These are phyloP conservation scores for Nicator chloris DNA, from an alignment of 2,113 vertebrate species.

Conservation along the genomic window DNA sequence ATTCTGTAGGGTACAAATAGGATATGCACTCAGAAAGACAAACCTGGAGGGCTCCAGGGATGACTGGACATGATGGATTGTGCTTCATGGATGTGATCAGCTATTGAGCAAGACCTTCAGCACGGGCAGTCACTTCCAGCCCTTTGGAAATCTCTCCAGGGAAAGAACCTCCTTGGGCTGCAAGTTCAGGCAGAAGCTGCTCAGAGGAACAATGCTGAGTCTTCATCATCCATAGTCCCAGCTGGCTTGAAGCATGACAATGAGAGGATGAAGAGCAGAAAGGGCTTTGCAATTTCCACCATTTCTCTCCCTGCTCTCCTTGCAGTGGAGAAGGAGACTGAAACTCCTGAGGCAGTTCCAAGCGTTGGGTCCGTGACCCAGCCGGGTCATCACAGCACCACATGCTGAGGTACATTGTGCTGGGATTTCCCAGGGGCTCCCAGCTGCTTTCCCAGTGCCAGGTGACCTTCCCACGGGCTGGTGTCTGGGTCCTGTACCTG, in stretches of 20 bases:
- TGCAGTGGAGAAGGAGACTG: background rate
- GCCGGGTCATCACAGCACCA: background rate
- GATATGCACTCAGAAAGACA: background rate
- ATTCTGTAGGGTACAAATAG: background rate
- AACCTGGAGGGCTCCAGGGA: background rate
- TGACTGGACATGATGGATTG: background rate
- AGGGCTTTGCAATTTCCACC: background rate
- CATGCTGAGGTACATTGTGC: background rate
- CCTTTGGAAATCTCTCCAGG: background rate
- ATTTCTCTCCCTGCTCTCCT: background rate
- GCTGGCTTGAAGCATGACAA: background rate
- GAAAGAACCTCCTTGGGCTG: background rate
- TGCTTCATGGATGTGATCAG: background rate
- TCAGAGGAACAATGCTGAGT: background rate
- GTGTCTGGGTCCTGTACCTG: background rate
- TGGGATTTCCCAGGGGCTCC: background rate
- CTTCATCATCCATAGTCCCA: background rate
- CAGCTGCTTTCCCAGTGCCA: background rate
- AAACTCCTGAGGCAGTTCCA: background rate
- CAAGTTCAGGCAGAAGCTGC: background rate
- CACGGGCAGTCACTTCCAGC: background rate
- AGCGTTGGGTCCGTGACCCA: background rate
- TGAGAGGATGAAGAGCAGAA: background rate
- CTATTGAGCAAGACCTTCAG: background rate
- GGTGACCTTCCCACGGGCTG: background rate